A percentile compares a stretch with the other conserved stretches of the same genome.
Conservation (phyloP, 2,888 invertebrate species). For the Adela reaumurella region DNA sequence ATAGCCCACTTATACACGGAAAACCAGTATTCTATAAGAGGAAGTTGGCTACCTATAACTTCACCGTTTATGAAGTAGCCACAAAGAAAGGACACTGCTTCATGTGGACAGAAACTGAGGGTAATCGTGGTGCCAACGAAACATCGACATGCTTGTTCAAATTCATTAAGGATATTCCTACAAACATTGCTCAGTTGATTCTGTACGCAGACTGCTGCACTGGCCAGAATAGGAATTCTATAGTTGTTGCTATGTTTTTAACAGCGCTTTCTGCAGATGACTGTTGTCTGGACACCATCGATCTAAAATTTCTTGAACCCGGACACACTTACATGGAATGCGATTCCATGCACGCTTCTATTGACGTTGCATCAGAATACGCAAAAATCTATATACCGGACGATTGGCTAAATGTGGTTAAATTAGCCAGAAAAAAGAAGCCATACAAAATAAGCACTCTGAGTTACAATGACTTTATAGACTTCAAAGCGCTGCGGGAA, state of each 20-base stretch:
- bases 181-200: background rate
- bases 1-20: constrained; percentile 8
- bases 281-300: constrained; percentile 3
- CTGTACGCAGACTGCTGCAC: background rate
- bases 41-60: constrained; percentile 12
- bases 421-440: background rate
- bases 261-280: background rate
- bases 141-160: constrained; percentile 12
- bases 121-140: constrained; percentile 15
- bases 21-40: constrained; percentile 11
- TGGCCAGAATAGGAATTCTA: constrained; percentile 7
- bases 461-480: background rate
- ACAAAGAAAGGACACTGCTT: constrained; percentile 12
- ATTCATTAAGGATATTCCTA: constrained; percentile 3
- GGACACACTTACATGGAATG: constrained; percentile 9
- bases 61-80: constrained; percentile 12
- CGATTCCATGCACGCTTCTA: constrained; percentile 1
- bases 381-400: constrained; percentile 4
- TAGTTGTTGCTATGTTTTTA: constrained; percentile 4
- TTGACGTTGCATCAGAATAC: constrained; percentile 2
- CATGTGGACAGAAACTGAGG: constrained; percentile 15
- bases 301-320: constrained; percentile 7
- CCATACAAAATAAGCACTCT: background rate
- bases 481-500: background rate
- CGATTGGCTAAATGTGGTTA: constrained; percentile 2